Conservation (phyloP, 2,113 vertebrate species). For the Malurus elegans region DNA sequence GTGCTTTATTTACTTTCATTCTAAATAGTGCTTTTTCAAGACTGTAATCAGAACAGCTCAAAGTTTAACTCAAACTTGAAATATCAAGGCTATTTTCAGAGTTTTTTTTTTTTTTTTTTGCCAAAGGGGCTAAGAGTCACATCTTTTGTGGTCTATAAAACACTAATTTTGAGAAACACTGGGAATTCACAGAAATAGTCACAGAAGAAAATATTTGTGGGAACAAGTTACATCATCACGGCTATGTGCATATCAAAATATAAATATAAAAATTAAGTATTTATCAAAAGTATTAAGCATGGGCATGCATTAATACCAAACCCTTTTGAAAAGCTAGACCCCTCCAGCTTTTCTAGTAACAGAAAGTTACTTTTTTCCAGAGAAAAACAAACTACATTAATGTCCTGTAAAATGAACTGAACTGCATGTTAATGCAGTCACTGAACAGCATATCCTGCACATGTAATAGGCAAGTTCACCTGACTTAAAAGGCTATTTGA, state of each 20-base stretch:
- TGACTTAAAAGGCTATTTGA: neutral
- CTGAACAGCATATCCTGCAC: neutral
- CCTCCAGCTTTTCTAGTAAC: neutral
- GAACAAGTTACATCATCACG: neutral
- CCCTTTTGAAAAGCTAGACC: neutral
- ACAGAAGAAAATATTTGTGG: neutral
- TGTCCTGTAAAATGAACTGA: neutral
- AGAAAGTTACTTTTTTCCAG: neutral
- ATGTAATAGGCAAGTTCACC: neutral
- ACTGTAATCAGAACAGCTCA: neutral
- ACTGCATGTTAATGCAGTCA: neutral
- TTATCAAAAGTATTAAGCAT: neutral
- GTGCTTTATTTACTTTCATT: neutral
- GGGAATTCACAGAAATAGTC: neutral
- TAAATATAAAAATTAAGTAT: neutral
- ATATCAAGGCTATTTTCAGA: neutral
- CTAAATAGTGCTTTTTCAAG: neutral
- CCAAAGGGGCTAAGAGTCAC: neutral
- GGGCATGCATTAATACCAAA: neutral
- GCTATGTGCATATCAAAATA: neutral
- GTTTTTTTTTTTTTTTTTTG: neutral
- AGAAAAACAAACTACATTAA: neutral
- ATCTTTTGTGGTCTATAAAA: neutral
- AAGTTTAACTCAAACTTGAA: neutral
- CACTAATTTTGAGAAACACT: neutral